Conservation (phyloP, 2,797 vertebrate species). For the Molossus molossus region DNA sequence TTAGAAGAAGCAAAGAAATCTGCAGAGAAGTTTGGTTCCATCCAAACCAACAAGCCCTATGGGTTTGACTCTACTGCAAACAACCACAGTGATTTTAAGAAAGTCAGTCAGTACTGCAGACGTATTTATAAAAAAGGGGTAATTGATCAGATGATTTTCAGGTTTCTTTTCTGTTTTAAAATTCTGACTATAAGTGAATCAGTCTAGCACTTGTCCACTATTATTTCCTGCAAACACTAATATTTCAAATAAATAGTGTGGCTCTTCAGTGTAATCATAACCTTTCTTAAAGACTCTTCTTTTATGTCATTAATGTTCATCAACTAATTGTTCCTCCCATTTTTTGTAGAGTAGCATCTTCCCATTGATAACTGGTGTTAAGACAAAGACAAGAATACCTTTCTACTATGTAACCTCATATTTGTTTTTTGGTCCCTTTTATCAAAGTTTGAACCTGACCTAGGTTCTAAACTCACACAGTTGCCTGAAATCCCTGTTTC, state of each 20-base stretch:
- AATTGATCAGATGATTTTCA: neutral
- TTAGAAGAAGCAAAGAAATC: neutral
- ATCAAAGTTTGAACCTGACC: neutral
- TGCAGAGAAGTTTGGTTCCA: neutral
- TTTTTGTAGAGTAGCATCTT: neutral
- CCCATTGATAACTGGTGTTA: neutral
- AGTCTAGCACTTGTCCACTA: neutral
- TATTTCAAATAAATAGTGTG: neutral
- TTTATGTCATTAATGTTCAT: conserved; percentile 14
- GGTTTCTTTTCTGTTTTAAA: neutral
- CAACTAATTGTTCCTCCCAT: neutral
- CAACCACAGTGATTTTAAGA: neutral
- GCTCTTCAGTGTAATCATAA: conserved; percentile 3
- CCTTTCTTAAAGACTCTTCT: neutral
- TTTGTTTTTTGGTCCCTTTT: neutral
- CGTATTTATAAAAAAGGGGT: neutral
- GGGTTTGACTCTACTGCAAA: neutral
- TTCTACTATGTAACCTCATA: neutral
- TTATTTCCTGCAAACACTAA: neutral
- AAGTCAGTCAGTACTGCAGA: neutral
- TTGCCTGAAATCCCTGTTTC: neutral
- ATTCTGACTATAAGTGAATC: neutral
- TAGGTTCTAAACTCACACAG: neutral
- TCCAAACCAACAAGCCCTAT: neutral
- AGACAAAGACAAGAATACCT: neutral